A percentile compares a stretch with the other conserved stretches of the same genome.
phyloP scores from a whole-genome alignment of 2,113 vertebrate species.

The Pluvianellus socialis region DNA sequence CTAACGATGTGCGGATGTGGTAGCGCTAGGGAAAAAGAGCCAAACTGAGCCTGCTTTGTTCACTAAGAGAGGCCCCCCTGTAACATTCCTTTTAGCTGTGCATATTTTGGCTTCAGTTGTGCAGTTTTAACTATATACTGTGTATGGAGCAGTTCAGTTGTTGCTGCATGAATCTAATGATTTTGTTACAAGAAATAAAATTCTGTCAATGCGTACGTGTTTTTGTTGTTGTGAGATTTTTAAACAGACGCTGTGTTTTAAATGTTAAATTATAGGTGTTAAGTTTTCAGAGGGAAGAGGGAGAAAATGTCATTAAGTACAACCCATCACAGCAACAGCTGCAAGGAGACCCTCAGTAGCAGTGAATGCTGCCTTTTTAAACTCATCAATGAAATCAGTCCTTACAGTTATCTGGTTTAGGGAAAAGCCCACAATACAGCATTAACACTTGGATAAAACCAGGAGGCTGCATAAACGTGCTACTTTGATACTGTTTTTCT shows the following conservation, averaged over 20 bases:
- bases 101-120: slow-evolving; percentile 96
- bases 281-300: not conserved
- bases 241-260: slow-evolving; percentile 7
- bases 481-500: not conserved
- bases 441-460: slow-evolving; percentile 26
- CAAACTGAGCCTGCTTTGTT: slow-evolving; percentile 99
- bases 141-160: slow-evolving; percentile 82
- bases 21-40: slow-evolving; percentile 91
- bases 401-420: slow-evolving; percentile 53
- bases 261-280: slow-evolving; percentile 28
- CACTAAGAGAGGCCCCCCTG: slow-evolving; percentile 90
- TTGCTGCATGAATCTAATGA: slow-evolving; percentile 72
- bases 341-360: slow-evolving; percentile 57
- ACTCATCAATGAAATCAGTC: slow-evolving; percentile 51
- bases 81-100: slow-evolving; percentile 97
- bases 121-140: slow-evolving; percentile 91
- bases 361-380: slow-evolving; percentile 66
- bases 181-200: slow-evolving; percentile 66
- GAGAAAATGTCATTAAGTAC: slow-evolving; percentile 29
- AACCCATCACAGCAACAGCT: slow-evolving; percentile 64
- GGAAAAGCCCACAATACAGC: slow-evolving; percentile 6
- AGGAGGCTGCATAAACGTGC: not conserved
- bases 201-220: not conserved
- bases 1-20: slow-evolving; percentile 99
- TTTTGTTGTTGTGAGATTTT: not conserved